phyloP scores from a whole-genome alignment of 1,140 invertebrate genomes.

The Cylas formicarius region DNA sequence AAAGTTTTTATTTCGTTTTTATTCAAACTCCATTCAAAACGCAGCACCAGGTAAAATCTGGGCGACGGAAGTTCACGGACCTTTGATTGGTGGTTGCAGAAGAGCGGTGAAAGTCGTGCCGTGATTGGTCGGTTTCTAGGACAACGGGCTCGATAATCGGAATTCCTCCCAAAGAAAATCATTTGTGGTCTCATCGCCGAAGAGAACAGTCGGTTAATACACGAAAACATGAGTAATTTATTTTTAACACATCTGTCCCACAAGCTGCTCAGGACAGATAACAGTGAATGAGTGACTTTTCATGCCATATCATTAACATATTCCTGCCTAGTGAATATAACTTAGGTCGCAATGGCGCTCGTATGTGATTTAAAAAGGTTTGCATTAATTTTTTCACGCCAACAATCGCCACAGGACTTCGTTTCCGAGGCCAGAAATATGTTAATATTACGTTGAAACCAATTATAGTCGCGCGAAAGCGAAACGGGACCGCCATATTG shows the following conservation, averaged over 20 bases:
- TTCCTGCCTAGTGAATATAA: conserved; percentile 40
- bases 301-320: conserved; percentile 40
- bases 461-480: conserved; percentile 15
- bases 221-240: conserved; percentile 38
- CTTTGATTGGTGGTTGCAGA: conserved; percentile 15
- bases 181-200: conserved; percentile 42
- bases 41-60: conserved; percentile 7
- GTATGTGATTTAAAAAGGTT: conserved; percentile 42
- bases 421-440: conserved; percentile 37
- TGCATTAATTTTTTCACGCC: conserved; percentile 41
- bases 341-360: conserved; percentile 41
- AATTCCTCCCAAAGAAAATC: conserved; percentile 30
- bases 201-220: conserved; percentile 40
- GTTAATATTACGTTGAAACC: conserved; percentile 32
- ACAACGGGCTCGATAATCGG: conserved; percentile 23
- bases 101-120: conserved; percentile 9
- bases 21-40: no score
- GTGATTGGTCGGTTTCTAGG: conserved; percentile 23
- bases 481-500: conserved; percentile 12
- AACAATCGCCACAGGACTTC: conserved; percentile 27
- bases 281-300: conserved; percentile 42
- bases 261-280: conserved; percentile 36
- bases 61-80: conserved; percentile 19
- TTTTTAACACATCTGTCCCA: conserved; percentile 34
- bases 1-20: no score